Percentiles rank a stretch among this genome's conserved stretches.
Conservation (phyloP, 1,140 invertebrate genomes). For the Coenobita brevimanus region DNA sequence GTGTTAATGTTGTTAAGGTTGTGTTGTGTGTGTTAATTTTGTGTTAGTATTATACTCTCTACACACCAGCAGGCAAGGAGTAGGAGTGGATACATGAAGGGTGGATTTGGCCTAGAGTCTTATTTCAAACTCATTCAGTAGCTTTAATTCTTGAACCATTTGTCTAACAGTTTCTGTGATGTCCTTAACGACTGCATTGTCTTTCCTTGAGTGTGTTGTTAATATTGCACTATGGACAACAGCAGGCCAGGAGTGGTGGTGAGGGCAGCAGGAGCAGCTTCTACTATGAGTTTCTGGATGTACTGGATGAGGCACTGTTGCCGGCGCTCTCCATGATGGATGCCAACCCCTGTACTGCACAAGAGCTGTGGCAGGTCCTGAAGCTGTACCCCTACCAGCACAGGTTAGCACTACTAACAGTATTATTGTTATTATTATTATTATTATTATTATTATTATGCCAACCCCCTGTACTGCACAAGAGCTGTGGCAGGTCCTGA, state of each 20-base stretch:
- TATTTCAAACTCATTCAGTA: too few relatives aligned
- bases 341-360: slow-evolving; percentile 95
- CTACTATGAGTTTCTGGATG: slow-evolving; percentile 86
- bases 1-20: too few relatives aligned
- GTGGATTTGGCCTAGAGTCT: too few relatives aligned
- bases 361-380: slow-evolving; percentile 95
- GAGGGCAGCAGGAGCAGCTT: slow-evolving; percentile 72
- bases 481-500: slow-evolving; percentile 94
- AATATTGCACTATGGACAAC: not conserved
- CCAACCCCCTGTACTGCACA: slow-evolving; percentile 75
- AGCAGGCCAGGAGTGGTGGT: slow-evolving; percentile 7
- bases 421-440: not conserved
- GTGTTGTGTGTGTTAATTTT: too few relatives aligned
- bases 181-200: too few relatives aligned
- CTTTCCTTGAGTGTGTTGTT: not conserved
- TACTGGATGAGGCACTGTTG: slow-evolving; percentile 90
- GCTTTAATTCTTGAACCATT: too few relatives aligned
- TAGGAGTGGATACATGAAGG: too few relatives aligned
- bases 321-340: slow-evolving; percentile 93
- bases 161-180: too few relatives aligned
- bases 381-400: slow-evolving; percentile 94
- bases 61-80: too few relatives aligned
- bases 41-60: too few relatives aligned
- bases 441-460: not conserved
- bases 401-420: slow-evolving; percentile 75